Evolutionary conservation across 2,888 invertebrate species (phyloP).

Genomic region (Caenorhabditis virilis): DNA sequence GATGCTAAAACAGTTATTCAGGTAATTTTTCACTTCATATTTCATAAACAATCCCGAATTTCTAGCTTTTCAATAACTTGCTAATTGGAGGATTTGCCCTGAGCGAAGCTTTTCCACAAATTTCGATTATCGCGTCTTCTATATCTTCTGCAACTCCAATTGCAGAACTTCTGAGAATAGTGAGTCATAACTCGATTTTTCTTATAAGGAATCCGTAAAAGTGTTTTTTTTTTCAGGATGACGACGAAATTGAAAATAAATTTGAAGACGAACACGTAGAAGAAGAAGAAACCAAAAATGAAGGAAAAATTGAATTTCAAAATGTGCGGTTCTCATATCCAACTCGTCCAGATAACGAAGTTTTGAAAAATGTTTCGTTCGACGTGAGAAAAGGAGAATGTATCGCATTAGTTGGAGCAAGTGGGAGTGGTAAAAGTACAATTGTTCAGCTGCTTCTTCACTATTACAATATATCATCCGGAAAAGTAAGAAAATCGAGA

Average conservation of each 20-base stretch:
- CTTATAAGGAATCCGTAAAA: background rate
- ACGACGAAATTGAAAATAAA: slow-evolving; percentile 47
- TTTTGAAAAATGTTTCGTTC: slow-evolving; percentile 52
- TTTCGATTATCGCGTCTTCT: slow-evolving; percentile 11
- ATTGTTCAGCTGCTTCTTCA: slow-evolving; percentile 49
- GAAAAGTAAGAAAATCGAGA: no score
- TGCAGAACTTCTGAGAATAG: slow-evolving; percentile 16
- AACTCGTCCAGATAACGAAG: slow-evolving; percentile 68
- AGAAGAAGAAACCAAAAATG: slow-evolving; percentile 63
- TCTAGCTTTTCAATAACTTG: slow-evolving; percentile 21
- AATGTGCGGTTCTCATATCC: slow-evolving; percentile 71
- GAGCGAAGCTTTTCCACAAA: slow-evolving; percentile 21
- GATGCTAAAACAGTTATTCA: slow-evolving; percentile 11
- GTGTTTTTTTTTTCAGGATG: slow-evolving; percentile 23
- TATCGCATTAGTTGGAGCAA: slow-evolving; percentile 54
- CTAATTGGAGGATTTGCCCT: slow-evolving; percentile 27
- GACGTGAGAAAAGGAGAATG: slow-evolving; percentile 50
- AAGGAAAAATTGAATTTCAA: slow-evolving; percentile 70
- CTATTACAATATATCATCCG: slow-evolving; percentile 43
- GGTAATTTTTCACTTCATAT: slow-evolving; percentile 71
- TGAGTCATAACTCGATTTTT: no score
- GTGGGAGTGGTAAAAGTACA: slow-evolving; percentile 59
- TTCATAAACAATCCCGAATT: no score
- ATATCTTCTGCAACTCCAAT: slow-evolving; percentile 24
- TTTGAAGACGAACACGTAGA: slow-evolving; percentile 59